Conservation (phyloP, 2,797 vertebrate genomes). For the Rhinophrynus dorsalis region DNA sequence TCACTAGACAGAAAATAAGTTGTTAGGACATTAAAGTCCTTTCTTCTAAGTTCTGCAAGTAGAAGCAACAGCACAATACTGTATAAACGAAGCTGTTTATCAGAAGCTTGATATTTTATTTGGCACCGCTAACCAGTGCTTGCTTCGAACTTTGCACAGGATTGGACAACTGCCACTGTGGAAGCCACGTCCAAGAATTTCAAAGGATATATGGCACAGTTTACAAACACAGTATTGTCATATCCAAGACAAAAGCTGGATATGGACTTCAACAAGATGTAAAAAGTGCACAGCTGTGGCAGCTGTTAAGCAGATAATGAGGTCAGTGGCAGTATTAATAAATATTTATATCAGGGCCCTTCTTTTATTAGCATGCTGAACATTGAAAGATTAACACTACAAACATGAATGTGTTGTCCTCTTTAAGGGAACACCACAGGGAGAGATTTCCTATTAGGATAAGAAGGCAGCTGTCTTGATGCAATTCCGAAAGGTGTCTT, state of each 20-base stretch:
- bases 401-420: not conserved
- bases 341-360: not conserved
- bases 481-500: no score
- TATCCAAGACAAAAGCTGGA: constrained; percentile 34
- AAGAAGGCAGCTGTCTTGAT: no score
- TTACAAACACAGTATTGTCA: constrained; percentile 44
- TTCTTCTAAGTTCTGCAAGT: no score
- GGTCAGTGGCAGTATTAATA: constrained; percentile 10
- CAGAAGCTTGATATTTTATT: constrained; percentile 17
- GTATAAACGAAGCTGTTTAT: constrained; percentile 6
- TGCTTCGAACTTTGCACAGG: constrained; percentile 40
- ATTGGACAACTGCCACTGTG: constrained; percentile 39
- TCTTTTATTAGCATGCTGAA: not conserved
- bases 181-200: constrained; percentile 30
- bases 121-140: constrained; percentile 3
- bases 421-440: no score
- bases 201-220: constrained; percentile 34
- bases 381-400: not conserved
- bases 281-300: constrained; percentile 4
- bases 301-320: constrained; percentile 34
- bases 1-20: no score
- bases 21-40: no score
- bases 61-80: no score
- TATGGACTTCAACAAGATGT: constrained; percentile 29
- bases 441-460: no score